Evolutionary conservation across 2,113 vertebrate species (phyloP).

Genomic region (Triplophysa tibetana): DNA sequence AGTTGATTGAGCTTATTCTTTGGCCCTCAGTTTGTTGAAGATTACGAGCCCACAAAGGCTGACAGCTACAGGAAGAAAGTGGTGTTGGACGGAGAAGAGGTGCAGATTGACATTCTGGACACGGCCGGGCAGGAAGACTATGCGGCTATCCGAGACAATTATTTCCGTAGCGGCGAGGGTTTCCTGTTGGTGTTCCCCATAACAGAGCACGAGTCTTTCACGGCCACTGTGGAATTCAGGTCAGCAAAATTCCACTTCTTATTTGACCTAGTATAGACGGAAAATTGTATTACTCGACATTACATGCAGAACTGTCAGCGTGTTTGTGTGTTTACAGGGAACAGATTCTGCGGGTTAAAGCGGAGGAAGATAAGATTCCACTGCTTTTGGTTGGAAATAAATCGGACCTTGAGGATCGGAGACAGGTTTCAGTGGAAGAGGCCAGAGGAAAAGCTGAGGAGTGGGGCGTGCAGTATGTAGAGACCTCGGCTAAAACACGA

Average conservation of each 20-base stretch:
- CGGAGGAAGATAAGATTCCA: constrained; percentile 55
- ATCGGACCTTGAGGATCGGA: constrained; percentile 55
- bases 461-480: constrained; percentile 76
- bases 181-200: constrained; percentile 57
- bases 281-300: background rate
- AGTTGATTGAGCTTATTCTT: background rate
- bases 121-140: constrained; percentile 56
- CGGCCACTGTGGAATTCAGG: constrained; percentile 55
- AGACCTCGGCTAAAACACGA: constrained; percentile 77
- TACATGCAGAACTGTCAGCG: background rate
- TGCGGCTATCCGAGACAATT: constrained; percentile 55
- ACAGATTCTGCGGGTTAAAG: constrained; percentile 55
- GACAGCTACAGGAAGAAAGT: constrained; percentile 58
- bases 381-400: constrained; percentile 56
- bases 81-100: constrained; percentile 55
- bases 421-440: constrained; percentile 52
- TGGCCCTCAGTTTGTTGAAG: constrained; percentile 53
- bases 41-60: constrained; percentile 57
- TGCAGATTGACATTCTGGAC: constrained; percentile 58
- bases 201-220: constrained; percentile 55
- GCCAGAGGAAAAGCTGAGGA: constrained; percentile 51
- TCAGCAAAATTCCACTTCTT: constrained; percentile 7
- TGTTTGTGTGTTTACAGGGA: constrained; percentile 45
- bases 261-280: background rate
- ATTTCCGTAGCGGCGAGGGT: constrained; percentile 57